Conservation (phyloP, 2,888 invertebrate species). For the Acrobasis suavella region DNA sequence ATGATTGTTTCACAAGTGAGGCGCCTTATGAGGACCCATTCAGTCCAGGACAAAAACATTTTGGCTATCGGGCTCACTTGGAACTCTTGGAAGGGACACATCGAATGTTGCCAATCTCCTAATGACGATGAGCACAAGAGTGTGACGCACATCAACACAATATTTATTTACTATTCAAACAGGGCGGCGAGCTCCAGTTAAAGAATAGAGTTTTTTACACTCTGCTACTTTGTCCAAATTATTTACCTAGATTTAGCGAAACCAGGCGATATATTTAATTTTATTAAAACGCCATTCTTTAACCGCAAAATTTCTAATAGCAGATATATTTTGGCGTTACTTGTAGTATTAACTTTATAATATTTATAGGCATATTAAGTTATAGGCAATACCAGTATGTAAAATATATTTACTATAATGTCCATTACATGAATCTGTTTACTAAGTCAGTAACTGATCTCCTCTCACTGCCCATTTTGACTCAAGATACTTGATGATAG, state of each 20-base stretch:
- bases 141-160: conserved; percentile 81
- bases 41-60: conserved; percentile 48
- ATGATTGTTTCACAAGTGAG: conserved; percentile 80
- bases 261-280: background rate
- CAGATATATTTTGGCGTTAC: conserved; percentile 50
- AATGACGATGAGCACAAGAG: conserved; percentile 73
- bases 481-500: background rate
- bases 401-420: conserved; percentile 4
- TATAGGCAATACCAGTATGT: background rate
- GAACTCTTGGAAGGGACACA: conserved; percentile 72
- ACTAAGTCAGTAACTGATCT: background rate
- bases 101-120: conserved; percentile 69
- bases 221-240: background rate
- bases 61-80: conserved; percentile 70
- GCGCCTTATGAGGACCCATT: conserved; percentile 72
- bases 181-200: conserved; percentile 62
- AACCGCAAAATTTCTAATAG: conserved; percentile 38
- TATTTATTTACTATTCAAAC: conserved; percentile 72
- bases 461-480: background rate
- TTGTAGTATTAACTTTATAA: background rate
- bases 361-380: too few species aligned
- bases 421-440: conserved; percentile 1
- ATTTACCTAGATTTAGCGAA: background rate
- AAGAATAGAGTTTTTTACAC: conserved; percentile 45
- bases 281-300: conserved; percentile 41